These are phyloP conservation scores for Peromyscus attwateri DNA, from an alignment of 2,797 vertebrate genomes.

Conservation along the genomic window DNA sequence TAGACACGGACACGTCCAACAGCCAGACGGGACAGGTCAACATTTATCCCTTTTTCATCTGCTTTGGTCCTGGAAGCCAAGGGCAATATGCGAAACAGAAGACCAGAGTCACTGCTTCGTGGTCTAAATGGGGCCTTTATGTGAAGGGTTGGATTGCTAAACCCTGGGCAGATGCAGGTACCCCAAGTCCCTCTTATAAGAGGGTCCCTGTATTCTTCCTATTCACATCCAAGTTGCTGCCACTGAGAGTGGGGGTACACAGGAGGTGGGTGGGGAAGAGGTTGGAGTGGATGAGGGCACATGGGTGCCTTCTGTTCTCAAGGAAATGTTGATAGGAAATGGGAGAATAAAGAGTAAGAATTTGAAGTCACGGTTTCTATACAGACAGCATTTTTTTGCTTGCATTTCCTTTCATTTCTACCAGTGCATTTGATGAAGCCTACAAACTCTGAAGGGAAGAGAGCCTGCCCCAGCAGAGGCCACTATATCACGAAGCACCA, in stretches of 20 bases:
- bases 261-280: neutral
- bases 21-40: neutral
- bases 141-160: neutral
- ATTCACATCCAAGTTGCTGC: neutral
- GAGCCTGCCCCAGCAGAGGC: neutral
- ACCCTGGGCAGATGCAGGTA: too few relatives aligned
- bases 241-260: neutral
- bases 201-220: neutral
- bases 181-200: neutral
- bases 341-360: neutral
- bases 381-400: neutral
- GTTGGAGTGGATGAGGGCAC: neutral
- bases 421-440: neutral
- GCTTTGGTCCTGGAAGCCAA: neutral
- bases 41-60: neutral
- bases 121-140: neutral
- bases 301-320: neutral
- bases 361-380: neutral
- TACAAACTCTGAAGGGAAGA: neutral
- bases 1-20: neutral
- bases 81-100: neutral
- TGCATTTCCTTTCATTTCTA: neutral
- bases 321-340: neutral
- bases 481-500: too few relatives aligned
- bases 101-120: fast-evolving